Conservation (phyloP, 2,797 vertebrate species). For the Chelon labrosus region DNA sequence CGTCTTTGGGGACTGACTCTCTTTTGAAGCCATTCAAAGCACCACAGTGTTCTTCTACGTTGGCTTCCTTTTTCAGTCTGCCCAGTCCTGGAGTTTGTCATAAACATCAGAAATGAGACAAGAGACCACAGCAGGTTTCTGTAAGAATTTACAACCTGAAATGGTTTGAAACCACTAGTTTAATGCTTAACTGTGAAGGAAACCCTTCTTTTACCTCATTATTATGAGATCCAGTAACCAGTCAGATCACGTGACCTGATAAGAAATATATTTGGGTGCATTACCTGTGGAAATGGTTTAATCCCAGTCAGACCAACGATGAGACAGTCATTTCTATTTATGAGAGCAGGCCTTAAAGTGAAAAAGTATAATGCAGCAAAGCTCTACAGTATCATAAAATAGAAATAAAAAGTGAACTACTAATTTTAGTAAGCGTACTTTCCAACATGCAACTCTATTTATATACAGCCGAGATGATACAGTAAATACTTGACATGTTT, state of each 20-base stretch:
- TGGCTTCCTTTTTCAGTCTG: no score
- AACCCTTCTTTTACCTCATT: background rate
- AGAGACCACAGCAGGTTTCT: background rate
- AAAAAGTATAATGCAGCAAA: background rate
- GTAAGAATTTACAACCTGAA: background rate
- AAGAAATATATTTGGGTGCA: background rate
- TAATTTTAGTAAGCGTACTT: background rate
- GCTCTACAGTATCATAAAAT: background rate
- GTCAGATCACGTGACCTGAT: background rate
- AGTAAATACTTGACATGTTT: background rate
- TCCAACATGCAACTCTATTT: background rate
- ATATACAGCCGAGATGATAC: background rate
- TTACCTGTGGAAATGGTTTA: no score
- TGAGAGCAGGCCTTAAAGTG: background rate
- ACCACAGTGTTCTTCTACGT: no score
- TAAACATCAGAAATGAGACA: no score
- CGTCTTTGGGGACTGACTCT: no score
- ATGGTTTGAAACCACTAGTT: background rate
- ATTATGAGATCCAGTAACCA: background rate
- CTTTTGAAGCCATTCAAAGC: no score
- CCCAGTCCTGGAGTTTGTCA: background rate
- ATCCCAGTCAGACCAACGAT: background rate
- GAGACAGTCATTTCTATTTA: background rate
- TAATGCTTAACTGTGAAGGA: no score
- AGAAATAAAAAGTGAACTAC: background rate